phyloP scores from a whole-genome alignment of 2,113 vertebrate genomes.

The Otis tarda region DNA sequence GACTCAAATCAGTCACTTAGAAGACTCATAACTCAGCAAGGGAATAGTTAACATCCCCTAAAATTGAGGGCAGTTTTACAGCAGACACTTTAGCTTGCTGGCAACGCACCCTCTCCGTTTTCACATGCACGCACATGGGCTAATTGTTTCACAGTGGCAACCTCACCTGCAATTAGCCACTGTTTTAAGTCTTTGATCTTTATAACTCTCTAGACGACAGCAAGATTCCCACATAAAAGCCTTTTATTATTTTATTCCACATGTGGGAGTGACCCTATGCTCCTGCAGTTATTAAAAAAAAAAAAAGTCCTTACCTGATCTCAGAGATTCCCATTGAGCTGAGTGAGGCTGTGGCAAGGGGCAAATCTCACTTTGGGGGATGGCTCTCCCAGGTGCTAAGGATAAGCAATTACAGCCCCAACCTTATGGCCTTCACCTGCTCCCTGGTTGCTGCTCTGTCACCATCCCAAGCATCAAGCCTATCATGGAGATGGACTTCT shows the following conservation, averaged over 20 bases:
- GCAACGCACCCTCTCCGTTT: not conserved
- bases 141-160: constrained; percentile 48
- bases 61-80: not conserved
- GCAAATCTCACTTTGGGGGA: not conserved
- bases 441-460: not conserved
- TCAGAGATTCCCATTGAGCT: not conserved
- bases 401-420: not conserved
- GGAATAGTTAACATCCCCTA: not conserved
- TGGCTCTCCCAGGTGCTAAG: not conserved
- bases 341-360: not conserved
- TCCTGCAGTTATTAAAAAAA: constrained; percentile 10
- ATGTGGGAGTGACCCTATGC: not conserved
- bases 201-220: constrained; percentile 31
- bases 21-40: not conserved
- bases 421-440: not conserved
- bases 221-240: constrained; percentile 56
- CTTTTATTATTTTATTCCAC: constrained; percentile 18
- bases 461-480: not conserved
- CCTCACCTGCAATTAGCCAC: constrained; percentile 57
- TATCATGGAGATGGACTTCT: not conserved
- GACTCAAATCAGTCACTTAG: not conserved
- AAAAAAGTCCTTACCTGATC: constrained; percentile 7
- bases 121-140: not conserved
- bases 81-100: not conserved
- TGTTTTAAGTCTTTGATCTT: constrained; percentile 54